These are phyloP conservation scores for Priocnemis perturbator DNA, from an alignment of 2,888 invertebrate genomes.

Conservation along the genomic window DNA sequence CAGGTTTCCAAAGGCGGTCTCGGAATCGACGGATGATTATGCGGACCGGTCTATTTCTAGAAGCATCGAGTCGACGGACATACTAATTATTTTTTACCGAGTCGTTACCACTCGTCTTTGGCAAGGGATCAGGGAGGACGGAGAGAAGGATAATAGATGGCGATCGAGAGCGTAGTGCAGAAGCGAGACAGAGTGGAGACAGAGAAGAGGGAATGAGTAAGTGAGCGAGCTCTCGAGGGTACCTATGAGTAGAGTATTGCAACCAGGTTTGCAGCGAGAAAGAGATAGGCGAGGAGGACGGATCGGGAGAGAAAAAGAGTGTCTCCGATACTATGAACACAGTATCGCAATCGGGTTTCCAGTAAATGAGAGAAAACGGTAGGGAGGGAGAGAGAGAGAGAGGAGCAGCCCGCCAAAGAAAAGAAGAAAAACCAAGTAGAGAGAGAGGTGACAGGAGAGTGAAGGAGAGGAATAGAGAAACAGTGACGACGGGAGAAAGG, in stretches of 20 bases:
- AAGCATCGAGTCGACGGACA: slow-evolving; percentile 62
- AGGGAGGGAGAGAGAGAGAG: slow-evolving; percentile 34
- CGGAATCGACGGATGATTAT: slow-evolving; percentile 65
- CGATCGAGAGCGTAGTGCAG: background rate
- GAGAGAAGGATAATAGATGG: slow-evolving; percentile 20
- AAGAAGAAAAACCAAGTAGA: slow-evolving; percentile 11
- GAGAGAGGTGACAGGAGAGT: slow-evolving; percentile 25
- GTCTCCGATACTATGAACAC: slow-evolving; percentile 9
- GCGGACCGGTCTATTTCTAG: slow-evolving; percentile 72
- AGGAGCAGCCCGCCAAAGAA: background rate
- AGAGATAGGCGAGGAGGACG: slow-evolving; percentile 7
- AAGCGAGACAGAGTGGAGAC: background rate
- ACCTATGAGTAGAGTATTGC: slow-evolving; percentile 25
- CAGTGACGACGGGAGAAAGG: slow-evolving; percentile 3
- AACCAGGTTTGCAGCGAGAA: slow-evolving; percentile 19
- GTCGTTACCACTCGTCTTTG: slow-evolving; percentile 56
- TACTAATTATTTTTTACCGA: slow-evolving; percentile 71
- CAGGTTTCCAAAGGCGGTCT: slow-evolving; percentile 72
- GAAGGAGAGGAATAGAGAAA: background rate
- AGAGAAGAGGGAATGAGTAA: slow-evolving; percentile 12
- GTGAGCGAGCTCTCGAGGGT: slow-evolving; percentile 21
- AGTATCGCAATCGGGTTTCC: background rate
- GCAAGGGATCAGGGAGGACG: slow-evolving; percentile 33
- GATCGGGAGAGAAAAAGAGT: slow-evolving; percentile 6
- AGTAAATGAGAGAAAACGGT: background rate